A percentile compares a stretch with the other conserved stretches of the same genome.
Evolutionary conservation across 2,113 vertebrate species (phyloP).

Genomic region (Panurus biarmicus): DNA sequence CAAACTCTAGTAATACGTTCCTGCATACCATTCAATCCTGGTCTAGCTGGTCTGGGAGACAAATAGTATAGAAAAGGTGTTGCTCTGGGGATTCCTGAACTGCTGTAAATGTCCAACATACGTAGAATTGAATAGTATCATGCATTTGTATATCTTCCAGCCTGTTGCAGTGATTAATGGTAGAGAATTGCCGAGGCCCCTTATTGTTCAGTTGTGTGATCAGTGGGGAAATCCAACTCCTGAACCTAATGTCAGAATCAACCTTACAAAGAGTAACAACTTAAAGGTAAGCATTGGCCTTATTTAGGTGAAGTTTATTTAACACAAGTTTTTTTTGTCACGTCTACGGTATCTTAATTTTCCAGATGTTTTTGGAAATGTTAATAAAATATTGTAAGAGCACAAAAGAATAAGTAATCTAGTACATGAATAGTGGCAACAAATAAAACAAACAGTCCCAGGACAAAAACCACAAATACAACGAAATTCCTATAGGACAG

Average conservation of each 20-base stretch:
- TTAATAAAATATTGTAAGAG: not conserved
- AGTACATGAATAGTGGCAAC: not conserved
- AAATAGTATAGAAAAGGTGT: not conserved
- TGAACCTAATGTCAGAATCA: conserved; percentile 79
- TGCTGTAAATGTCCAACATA: not conserved
- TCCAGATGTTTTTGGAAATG: not conserved
- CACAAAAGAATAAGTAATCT: not conserved
- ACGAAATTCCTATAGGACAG: not conserved
- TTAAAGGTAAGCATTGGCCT: conserved; percentile 64
- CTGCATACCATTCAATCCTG: not conserved
- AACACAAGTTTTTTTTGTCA: not conserved
- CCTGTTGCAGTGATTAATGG: conserved; percentile 81
- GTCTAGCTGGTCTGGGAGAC: not conserved
- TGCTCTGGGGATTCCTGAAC: not conserved
- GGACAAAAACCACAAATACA: not conserved
- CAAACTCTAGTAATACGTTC: not conserved
- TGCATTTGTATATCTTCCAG: conserved; percentile 62
- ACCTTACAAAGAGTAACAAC: conserved; percentile 59
- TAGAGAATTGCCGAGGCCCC: conserved; percentile 70
- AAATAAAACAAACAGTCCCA: not conserved
- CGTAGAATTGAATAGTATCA: not conserved
- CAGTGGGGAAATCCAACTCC: conserved; percentile 82
- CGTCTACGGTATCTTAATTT: not conserved
- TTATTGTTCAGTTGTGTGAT: conserved; percentile 84
- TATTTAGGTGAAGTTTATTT: not conserved